Percentiles rank a stretch among this genome's conserved stretches.
phyloP scores from a whole-genome alignment of 2,888 invertebrate genomes.

The Melanostoma mellinum region DNA sequence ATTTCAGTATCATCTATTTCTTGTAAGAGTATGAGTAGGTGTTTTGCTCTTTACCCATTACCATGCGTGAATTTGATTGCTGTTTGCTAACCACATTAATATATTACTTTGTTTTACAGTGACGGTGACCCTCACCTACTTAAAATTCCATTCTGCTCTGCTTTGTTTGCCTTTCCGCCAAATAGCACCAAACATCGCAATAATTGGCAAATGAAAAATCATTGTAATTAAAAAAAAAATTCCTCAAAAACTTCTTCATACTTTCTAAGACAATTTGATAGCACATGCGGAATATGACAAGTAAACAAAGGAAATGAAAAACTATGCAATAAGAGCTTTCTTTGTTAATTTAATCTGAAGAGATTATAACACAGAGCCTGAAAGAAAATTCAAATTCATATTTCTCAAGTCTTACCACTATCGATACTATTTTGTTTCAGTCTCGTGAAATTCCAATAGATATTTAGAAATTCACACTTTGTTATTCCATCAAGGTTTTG shows the following conservation, averaged over 20 bases:
- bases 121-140: slow-evolving; percentile 54
- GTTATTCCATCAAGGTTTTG: slow-evolving; percentile 58
- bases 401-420: slow-evolving; percentile 53
- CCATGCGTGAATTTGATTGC: slow-evolving; percentile 10
- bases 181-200: slow-evolving; percentile 32
- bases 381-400: background rate
- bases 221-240: slow-evolving; percentile 1
- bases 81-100: background rate
- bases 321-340: slow-evolving; percentile 39
- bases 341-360: slow-evolving; percentile 44
- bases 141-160: slow-evolving; percentile 20
- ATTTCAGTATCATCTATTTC: too few relatives aligned
- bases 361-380: slow-evolving; percentile 11
- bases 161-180: slow-evolving; percentile 4
- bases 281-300: slow-evolving; percentile 64
- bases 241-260: background rate
- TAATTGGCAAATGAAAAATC: slow-evolving; percentile 21
- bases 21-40: slow-evolving; percentile 3
- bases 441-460: slow-evolving; percentile 37
- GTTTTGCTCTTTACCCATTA: background rate
- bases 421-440: slow-evolving; percentile 45
- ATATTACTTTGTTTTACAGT: slow-evolving; percentile 20
- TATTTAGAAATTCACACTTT: slow-evolving; percentile 45
- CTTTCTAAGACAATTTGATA: slow-evolving; percentile 19
- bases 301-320: slow-evolving; percentile 62